phyloP scores from a whole-genome alignment of 2,113 vertebrate genomes.

The Hyperopisus bebe region DNA sequence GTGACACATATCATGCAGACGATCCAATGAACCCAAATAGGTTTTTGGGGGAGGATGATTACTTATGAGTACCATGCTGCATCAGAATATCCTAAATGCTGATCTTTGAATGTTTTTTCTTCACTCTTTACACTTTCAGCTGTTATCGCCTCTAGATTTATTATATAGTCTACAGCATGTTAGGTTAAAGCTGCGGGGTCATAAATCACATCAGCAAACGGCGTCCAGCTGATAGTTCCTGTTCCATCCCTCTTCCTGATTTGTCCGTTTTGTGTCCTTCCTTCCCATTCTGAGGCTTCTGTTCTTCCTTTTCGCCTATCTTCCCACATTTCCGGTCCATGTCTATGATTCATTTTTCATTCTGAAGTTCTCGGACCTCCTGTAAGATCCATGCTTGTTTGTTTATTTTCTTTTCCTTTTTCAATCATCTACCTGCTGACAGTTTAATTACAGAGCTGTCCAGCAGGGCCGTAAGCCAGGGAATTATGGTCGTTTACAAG shows the following conservation, averaged over 20 bases:
- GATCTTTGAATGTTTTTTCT: slow-evolving; percentile 6
- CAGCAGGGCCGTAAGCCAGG: slow-evolving; percentile 41
- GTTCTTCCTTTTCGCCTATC: not conserved
- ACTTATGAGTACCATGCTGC: slow-evolving; percentile 50
- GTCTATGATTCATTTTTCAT: not conserved
- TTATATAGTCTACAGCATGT: slow-evolving; percentile 46
- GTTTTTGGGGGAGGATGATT: slow-evolving; percentile 55
- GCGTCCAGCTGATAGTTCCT: not conserved
- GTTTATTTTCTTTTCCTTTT: slow-evolving; percentile 16
- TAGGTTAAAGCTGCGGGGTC: slow-evolving; percentile 56
- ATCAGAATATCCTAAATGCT: not conserved
- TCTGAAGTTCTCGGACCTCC: not conserved
- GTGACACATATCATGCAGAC: slow-evolving; percentile 45
- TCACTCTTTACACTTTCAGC: slow-evolving; percentile 9
- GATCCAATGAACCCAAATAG: slow-evolving; percentile 45
- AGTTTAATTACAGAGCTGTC: slow-evolving; percentile 68
- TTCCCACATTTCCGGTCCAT: not conserved
- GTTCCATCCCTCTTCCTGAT: not conserved
- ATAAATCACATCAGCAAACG: slow-evolving; percentile 39
- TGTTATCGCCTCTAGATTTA: slow-evolving; percentile 55
- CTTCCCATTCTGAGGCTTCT: too few relatives aligned
- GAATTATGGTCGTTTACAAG: slow-evolving; percentile 39
- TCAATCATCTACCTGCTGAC: slow-evolving; percentile 58
- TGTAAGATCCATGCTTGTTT: not conserved
- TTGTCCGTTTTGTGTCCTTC: not conserved